Evolutionary conservation across 2,113 vertebrate genomes (phyloP).

Genomic region (Trogon melanurus): DNA sequence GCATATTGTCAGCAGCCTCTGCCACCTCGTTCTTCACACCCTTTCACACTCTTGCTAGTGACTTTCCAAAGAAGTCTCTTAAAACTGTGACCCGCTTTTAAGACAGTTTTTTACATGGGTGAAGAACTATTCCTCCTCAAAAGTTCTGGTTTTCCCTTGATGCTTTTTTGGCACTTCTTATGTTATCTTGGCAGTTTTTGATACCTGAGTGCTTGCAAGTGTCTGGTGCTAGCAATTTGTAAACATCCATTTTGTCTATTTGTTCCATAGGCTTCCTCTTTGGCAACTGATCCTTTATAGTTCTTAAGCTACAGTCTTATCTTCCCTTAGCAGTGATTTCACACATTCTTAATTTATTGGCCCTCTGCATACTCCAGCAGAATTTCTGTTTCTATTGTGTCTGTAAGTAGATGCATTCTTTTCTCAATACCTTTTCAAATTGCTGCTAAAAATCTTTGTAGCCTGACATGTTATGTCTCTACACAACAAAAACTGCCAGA

Average conservation of each 20-base stretch:
- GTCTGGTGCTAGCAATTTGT: not conserved
- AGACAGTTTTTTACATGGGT: not conserved
- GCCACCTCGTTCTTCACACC: not conserved
- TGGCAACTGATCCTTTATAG: not conserved
- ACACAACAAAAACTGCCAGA: not conserved
- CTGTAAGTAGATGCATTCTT: not conserved
- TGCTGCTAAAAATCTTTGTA: not conserved
- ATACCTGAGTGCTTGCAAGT: not conserved
- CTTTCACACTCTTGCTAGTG: not conserved
- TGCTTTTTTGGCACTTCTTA: not conserved
- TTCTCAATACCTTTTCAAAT: not conserved
- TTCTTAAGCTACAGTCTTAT: not conserved
- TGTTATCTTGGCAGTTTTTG: fast-evolving
- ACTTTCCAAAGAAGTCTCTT: not conserved
- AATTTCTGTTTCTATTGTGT: not conserved
- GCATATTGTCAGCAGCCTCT: not conserved
- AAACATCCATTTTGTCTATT: not conserved
- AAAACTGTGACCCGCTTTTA: not conserved
- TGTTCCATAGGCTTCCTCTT: not conserved
- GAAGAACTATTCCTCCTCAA: not conserved
- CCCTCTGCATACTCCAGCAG: not conserved
- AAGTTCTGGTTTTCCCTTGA: not conserved
- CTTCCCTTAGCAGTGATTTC: not conserved
- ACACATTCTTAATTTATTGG: not conserved
- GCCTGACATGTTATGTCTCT: not conserved